Base-by-base conservation (phyloP, 1,140 invertebrate genomes). In the Apis florea region DNA sequence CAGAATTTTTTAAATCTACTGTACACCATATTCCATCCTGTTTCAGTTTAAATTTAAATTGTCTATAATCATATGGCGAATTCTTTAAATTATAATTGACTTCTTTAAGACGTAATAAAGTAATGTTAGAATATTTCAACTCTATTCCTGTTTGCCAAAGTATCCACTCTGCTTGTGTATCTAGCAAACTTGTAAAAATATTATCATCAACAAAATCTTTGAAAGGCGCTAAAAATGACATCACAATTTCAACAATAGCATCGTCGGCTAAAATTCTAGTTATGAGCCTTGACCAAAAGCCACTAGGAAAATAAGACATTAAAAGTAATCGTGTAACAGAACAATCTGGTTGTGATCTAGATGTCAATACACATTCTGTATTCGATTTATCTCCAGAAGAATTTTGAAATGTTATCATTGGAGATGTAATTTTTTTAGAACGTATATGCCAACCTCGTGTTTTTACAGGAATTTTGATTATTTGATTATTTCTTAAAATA, bases 241-340 rank as follows among this genome's bases (percentile, higher is more conserved):
- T 93, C 0, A 98, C 96, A n/a, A 97, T 97, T 79, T 97, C 96
- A 2, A 97, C 95, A 47, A 98, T 96, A 17, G 96, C 95, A 84
- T 98, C 97, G 92, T 99, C 98, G 0, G 98, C 98, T 47, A 99
- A 92, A 69, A 99, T 96, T 31, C 98, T 94, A 0, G 98, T 98
- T 19, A 99, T 98, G 6, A 99, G 94, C 15, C 99, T 94, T 0
- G 98, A 97, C 99, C 99, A 99, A 93, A 99, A 99, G 0, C 99
- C 99, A 85, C 97, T 97, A 0, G 99, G 99, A 91, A 99, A 98
- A 93, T 99, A 99, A 0, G 98, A 98, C 95, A 99, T 97, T 2
- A 98, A 93, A 8, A 98, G 93, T 49, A 98, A 92, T 13, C 98
- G 93, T 0, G 96, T 95, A 15, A 97, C 95, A 0, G 95, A 94